Base-by-base conservation (phyloP, 2,888 invertebrate species). In the Gymnocheta viridis region DNA sequence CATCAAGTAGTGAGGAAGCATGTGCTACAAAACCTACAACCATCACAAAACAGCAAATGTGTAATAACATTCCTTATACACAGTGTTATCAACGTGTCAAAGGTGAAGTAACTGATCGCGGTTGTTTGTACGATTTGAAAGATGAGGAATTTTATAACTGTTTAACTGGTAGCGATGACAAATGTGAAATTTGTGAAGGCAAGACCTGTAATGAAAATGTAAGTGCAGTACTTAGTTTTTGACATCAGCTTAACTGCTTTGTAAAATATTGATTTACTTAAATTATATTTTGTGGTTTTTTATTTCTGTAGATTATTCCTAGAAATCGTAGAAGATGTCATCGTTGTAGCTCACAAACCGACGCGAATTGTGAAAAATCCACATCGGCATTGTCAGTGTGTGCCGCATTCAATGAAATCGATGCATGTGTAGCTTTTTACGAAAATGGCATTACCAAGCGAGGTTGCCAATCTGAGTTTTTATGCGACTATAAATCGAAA, bases 141-240 rank as follows among this genome's bases (percentile, higher is more conserved):
- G 83, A 66, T 1, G 86, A 86, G 4, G 86, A 86, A 0, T 88
- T 88, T 62, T 86, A 85, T 54, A 49, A 85, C 10, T 88, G 88
- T 58, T 58, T 88, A 41, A 67, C 38, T 6, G 85, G 82, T n/a
- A 32, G 27, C 10, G 80, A 85, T 81, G 70, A 76, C 0, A 82
- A 82, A 12, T 88, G 87, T 44, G 85, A 85, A 17, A 38, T 86
- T 19, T 88, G 88, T 47, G 66, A 44, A 27, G 87, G 82, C 10
- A 29, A 62, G 12, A 56, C 35, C 6, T 88, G 88, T 62, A 88
- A 88, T 44, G 56, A 66, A 19, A 72, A 83, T 41, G 88, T 88
- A 86, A 82, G 81, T 72, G 1, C 3, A n/a, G n/a, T n/a, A 54
- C 1, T 2, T 0, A 35, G 19, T 0, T 19, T 5, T 35, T 74